These are phyloP conservation scores for Macrotrachela quadricornifera DNA, from an alignment of 1,140 invertebrate species.

Conservation along the genomic window DNA sequence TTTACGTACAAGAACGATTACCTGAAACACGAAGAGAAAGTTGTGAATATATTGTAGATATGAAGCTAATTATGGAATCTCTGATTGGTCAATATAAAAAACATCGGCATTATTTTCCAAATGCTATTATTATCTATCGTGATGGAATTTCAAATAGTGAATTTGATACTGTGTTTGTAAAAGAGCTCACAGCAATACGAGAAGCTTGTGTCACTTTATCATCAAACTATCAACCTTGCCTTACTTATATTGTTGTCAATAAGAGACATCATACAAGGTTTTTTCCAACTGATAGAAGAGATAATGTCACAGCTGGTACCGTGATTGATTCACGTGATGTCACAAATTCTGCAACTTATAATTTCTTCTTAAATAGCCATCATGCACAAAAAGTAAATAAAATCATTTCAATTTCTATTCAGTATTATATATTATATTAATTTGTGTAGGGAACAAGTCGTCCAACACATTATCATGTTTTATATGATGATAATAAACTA, in stretches of 20 bases:
- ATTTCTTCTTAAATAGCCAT: slow-evolving; percentile 24
- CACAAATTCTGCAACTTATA: slow-evolving; percentile 52
- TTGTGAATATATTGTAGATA: neutral
- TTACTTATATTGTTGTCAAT: slow-evolving; percentile 66
- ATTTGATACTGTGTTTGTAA: slow-evolving; percentile 29
- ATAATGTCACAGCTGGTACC: slow-evolving; percentile 60
- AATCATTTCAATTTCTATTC: too few relatives aligned
- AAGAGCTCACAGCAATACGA: too few relatives aligned
- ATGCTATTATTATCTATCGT: too few relatives aligned
- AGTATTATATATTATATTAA: slow-evolving; percentile 28
- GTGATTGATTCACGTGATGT: slow-evolving; percentile 51
- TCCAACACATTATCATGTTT: slow-evolving; percentile 62
- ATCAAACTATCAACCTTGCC: too few relatives aligned
- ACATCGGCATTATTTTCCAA: neutral
- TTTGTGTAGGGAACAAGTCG: slow-evolving; percentile 45
- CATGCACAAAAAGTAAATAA: neutral
- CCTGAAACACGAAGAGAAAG: neutral
- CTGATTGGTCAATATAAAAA: neutral
- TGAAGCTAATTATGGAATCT: neutral
- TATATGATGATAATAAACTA: slow-evolving; percentile 56
- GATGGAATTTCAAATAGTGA: slow-evolving; percentile 73
- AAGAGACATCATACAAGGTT: slow-evolving; percentile 60
- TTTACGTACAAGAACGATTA: too few relatives aligned
- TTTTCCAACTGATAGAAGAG: neutral
- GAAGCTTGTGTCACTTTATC: too few relatives aligned